Conservation (phyloP, 2,888 invertebrate genomes). For the Ectemnius continuus region DNA sequence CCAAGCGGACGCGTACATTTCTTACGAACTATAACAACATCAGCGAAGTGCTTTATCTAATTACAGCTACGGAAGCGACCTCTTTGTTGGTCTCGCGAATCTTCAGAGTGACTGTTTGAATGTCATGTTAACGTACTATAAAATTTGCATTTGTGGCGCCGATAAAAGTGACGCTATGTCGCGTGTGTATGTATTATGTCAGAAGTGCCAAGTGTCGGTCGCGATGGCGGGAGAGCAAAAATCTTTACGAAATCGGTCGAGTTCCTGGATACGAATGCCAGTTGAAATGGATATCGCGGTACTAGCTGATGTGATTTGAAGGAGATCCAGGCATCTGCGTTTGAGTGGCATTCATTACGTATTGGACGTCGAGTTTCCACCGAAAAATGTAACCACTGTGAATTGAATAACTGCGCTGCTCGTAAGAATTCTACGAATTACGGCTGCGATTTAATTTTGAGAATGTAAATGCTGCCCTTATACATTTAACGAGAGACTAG, state of each 20-base stretch:
- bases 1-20: conserved; percentile 36
- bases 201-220: too few relatives aligned
- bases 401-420: not conserved
- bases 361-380: not conserved
- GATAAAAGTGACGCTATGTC: too few relatives aligned
- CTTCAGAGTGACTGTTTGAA: not conserved
- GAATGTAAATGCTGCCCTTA: too few relatives aligned
- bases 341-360: not conserved
- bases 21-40: conserved; percentile 32
- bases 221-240: conserved; percentile 13
- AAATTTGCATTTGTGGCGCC: too few relatives aligned
- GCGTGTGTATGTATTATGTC: too few relatives aligned
- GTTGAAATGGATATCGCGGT: conserved; percentile 1
- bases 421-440: too few relatives aligned
- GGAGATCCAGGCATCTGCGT: not conserved
- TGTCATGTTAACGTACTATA: too few relatives aligned
- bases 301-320: conserved; percentile 13
- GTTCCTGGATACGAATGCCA: conserved; percentile 14
- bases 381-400: not conserved
- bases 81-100: conserved; percentile 38
- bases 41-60: conserved; percentile 48
- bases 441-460: too few relatives aligned
- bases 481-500: too few relatives aligned
- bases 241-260: conserved; percentile 33
- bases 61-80: conserved; percentile 16